Evolutionary conservation across 2,797 vertebrate species (phyloP).

Genomic region (Craterocephalus amniculus): DNA sequence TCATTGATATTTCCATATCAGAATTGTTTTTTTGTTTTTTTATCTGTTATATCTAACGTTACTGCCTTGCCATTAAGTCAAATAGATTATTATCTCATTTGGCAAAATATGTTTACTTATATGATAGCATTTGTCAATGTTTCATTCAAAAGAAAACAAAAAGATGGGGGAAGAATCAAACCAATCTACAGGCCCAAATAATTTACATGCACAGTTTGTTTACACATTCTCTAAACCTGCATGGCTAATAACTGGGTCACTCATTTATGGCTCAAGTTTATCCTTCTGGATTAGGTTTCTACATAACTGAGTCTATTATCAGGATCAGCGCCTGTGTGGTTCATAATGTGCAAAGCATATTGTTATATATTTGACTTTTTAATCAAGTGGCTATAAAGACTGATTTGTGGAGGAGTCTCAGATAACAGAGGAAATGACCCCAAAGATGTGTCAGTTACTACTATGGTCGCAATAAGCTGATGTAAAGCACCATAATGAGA

Average conservation of each 20-base stretch:
- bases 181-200: background rate
- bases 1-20: too few relatives aligned
- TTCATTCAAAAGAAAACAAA: background rate
- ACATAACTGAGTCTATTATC: conserved; percentile 27
- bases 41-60: background rate
- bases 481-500: background rate
- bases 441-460: background rate
- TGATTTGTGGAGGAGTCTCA: background rate
- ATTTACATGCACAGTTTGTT: conserved; percentile 17
- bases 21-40: too few relatives aligned
- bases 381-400: background rate
- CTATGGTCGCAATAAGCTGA: background rate
- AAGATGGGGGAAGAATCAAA: background rate
- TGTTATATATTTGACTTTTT: background rate
- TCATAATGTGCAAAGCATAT: background rate
- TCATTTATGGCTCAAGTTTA: conserved; percentile 17
- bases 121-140: background rate
- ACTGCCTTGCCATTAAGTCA: background rate
- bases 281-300: conserved; percentile 28
- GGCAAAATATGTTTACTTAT: background rate
- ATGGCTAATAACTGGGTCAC: conserved; percentile 25
- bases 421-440: background rate
- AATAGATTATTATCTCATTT: background rate
- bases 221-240: conserved; percentile 1
- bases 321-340: conserved; percentile 3